Conservation (phyloP, 2,888 invertebrate genomes). For the Nephrotoma flavescens region DNA sequence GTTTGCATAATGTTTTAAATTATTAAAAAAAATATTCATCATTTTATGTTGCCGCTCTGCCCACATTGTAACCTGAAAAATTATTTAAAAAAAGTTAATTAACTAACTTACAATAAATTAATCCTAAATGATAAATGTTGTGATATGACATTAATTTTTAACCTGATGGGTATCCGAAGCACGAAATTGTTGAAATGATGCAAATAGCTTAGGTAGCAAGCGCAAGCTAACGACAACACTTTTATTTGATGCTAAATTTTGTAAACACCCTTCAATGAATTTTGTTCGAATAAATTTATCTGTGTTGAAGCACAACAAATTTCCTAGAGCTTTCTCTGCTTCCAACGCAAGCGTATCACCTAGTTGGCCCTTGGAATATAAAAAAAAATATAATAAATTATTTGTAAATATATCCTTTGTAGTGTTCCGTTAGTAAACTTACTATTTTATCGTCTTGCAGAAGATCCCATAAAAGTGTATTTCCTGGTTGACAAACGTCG, state of each 20-base stretch:
- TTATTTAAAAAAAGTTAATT: background rate
- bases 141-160: slow-evolving; percentile 7
- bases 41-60: slow-evolving; percentile 83
- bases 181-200: slow-evolving; percentile 80
- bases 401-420: background rate
- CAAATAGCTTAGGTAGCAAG: slow-evolving; percentile 75
- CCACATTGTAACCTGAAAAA: slow-evolving; percentile 62
- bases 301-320: slow-evolving; percentile 76
- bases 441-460: slow-evolving; percentile 79
- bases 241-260: slow-evolving; percentile 75
- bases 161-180: slow-evolving; percentile 74
- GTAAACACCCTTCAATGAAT: slow-evolving; percentile 87
- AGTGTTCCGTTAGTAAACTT: background rate
- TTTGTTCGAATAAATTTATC: slow-evolving; percentile 82
- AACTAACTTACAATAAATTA: background rate
- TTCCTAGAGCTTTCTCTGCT: slow-evolving; percentile 84
- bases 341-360: slow-evolving; percentile 86
- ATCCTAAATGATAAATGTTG: background rate
- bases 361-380: slow-evolving; percentile 48
- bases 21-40: slow-evolving; percentile 85
- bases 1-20: slow-evolving; percentile 59
- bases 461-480: slow-evolving; percentile 86
- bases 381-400: slow-evolving; percentile 9
- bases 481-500: slow-evolving; percentile 80
- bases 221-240: slow-evolving; percentile 83